Percentiles rank a stretch among this genome's conserved stretches.
phyloP scores from a whole-genome alignment of 2,113 vertebrate species.

The Aramus guarauna region DNA sequence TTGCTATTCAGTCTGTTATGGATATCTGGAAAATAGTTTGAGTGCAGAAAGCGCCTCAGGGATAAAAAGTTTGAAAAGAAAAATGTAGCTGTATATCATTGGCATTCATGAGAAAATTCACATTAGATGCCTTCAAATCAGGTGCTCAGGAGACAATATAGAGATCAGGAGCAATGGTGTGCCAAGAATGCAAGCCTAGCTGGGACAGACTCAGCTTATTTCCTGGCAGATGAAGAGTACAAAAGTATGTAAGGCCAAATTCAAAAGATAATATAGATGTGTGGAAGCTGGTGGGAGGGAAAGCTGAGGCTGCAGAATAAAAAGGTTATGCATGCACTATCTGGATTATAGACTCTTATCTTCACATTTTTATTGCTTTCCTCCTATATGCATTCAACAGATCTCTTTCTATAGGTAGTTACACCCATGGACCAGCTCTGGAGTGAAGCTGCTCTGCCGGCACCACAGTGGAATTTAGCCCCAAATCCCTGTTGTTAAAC shows the following conservation, averaged over 20 bases:
- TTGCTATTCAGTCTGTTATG: slow-evolving; percentile 64
- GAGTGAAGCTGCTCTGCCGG: neutral
- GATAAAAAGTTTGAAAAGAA: slow-evolving; percentile 64
- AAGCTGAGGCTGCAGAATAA: neutral
- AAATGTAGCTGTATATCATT: slow-evolving; percentile 65
- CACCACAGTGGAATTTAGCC: neutral
- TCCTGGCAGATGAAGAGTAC: slow-evolving; percentile 7
- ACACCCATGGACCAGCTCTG: neutral
- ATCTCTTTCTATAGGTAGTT: neutral
- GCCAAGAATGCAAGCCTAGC: slow-evolving; percentile 49
- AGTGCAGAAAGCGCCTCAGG: slow-evolving; percentile 53
- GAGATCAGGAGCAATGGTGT: slow-evolving; percentile 61
- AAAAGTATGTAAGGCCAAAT: slow-evolving; percentile 7
- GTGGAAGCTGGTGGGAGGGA: slow-evolving; percentile 1
- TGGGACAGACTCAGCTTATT: neutral
- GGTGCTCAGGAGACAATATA: slow-evolving; percentile 62
- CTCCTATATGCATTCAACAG: neutral
- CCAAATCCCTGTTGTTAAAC: neutral
- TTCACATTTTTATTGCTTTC: neutral
- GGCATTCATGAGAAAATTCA: slow-evolving; percentile 75
- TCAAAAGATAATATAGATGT: neutral
- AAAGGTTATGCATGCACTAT: neutral
- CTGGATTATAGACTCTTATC: neutral
- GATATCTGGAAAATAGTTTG: slow-evolving; percentile 62
- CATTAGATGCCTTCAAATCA: slow-evolving; percentile 63